Conservation (phyloP, 2,797 vertebrate species). For the Hapalemur alaotrensis region DNA sequence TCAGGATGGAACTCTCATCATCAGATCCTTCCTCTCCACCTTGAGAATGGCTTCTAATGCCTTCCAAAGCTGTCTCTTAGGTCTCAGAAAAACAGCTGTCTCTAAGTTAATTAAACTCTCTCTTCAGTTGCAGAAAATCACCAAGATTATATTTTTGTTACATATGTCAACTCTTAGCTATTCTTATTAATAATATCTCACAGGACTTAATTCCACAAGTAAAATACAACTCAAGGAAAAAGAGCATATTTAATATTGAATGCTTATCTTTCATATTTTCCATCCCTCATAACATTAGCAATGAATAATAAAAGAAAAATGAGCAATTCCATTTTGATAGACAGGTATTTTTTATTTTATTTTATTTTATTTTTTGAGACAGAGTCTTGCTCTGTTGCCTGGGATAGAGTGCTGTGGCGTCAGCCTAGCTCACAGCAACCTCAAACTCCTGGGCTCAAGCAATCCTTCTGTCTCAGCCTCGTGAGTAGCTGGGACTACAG, state of each 20-base stretch:
- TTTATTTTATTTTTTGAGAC: too few relatives aligned
- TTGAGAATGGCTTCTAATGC: not conserved
- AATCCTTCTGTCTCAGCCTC: too few relatives aligned
- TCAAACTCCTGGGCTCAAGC: too few relatives aligned
- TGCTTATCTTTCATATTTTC: not conserved
- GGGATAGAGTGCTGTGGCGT: too few relatives aligned
- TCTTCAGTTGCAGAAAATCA: not conserved
- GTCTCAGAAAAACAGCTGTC: not conserved
- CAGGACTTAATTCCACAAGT: not conserved
- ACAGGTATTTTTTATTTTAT: not conserved
- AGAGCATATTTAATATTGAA: not conserved
- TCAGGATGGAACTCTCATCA: not conserved
- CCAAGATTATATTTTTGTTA: not conserved
- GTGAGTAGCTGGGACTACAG: too few relatives aligned
- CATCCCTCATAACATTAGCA: slow-evolving; percentile 18
- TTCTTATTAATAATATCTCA: not conserved
- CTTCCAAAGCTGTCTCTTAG: not conserved
- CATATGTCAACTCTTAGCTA: not conserved
- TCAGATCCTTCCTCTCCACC: not conserved
- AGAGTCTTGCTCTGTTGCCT: too few relatives aligned
- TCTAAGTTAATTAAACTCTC: not conserved
- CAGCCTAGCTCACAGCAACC: too few relatives aligned
- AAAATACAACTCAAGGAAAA: slow-evolving; percentile 9
- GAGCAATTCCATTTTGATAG: slow-evolving; percentile 13
- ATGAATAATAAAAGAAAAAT: slow-evolving; percentile 31